Base-by-base conservation (phyloP, 2,797 vertebrate species). In the Danio jaintianensis region DNA sequence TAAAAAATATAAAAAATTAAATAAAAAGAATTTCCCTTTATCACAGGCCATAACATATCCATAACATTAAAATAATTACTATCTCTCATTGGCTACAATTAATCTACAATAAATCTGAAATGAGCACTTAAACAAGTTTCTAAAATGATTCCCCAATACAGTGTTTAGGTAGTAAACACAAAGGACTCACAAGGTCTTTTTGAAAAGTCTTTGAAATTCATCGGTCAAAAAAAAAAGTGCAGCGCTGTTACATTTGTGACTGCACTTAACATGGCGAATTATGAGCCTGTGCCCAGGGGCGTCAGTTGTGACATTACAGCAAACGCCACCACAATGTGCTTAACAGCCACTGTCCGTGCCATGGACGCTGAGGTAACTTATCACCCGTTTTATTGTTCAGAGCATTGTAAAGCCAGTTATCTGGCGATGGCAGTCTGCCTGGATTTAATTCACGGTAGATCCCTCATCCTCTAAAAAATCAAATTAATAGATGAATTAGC, bases 401-500 rank as follows among this genome's bases (percentile, higher is more conserved):
- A 80, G 52, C 78, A 72, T 80, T 73, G 61, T 80, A 73, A 73
- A 80, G n/a, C 43, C 80, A 62, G 53, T 47, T 70, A 75, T 77
- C 45, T 67, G 47, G 50, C 12, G 40, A 38, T 71, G 16, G 71
- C 52, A 72, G 11, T 22, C 48, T 67, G 67, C 74, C 76, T 74
- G 36, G 10, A 9, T 72, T 63, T 73, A 75, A 47, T 58, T 77
- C 61, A 61, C 38, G 6, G 59, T 66, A 79, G 66, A 63, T 75
- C 36, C 45, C 66, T 70, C 50, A 36, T 76, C 48, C 56, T 76
- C 71, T 75, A 75, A 78, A 72, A 76, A 82, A 75, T 75, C 79
- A 84, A 76, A 77, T 69, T 66, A 45, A 69, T 79, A 69, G 71
- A 85, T 73, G 56, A 80, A 84, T 78, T 63, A 76, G 68, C 48